A percentile compares a stretch with the other conserved stretches of the same genome.
These are phyloP conservation scores for Lithophane leautieri DNA, from an alignment of 2,888 invertebrate species.

Conservation along the genomic window DNA sequence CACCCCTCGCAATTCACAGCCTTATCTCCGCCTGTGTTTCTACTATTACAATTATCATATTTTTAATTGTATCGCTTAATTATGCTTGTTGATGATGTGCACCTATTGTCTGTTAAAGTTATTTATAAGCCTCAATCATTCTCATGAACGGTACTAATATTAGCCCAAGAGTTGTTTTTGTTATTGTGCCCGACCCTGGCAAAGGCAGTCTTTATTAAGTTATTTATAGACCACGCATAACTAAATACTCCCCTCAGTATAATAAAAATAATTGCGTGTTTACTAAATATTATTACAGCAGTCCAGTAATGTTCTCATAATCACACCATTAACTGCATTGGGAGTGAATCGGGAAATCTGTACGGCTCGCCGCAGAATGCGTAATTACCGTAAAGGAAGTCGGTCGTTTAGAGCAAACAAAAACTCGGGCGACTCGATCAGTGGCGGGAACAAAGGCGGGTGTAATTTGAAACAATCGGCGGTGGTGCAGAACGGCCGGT, in stretches of 20 bases:
- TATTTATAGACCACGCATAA: constrained; percentile 40
- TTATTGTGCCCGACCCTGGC: constrained; percentile 22
- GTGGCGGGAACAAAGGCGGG: constrained; percentile 89
- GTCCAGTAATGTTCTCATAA: constrained; percentile 62
- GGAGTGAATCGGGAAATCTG: constrained; percentile 79
- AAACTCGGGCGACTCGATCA: constrained; percentile 88
- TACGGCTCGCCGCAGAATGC: constrained; percentile 84
- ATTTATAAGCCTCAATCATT: constrained; percentile 34
- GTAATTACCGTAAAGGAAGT: constrained; percentile 90
- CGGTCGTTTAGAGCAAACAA: constrained; percentile 88
- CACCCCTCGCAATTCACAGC: constrained; percentile 71
- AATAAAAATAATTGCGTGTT: constrained; percentile 41
- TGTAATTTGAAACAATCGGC: constrained; percentile 90
- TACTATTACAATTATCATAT: constrained; percentile 55
- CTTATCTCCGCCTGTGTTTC: constrained; percentile 74
- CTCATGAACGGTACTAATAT: constrained; percentile 31
- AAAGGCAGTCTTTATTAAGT: constrained; percentile 39
- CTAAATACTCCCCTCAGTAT: constrained; percentile 4
- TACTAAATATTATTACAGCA: constrained; percentile 40
- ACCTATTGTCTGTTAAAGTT: constrained; percentile 29
- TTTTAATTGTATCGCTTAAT: constrained; percentile 33
- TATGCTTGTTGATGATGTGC: constrained; percentile 17
- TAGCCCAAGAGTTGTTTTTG: constrained; percentile 29
- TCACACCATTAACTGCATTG: constrained; percentile 76
- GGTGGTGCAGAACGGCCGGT: constrained; percentile 84